Evolutionary conservation across 2,113 vertebrate species (phyloP), one percentile per base, ranked within the genome.

Genomic region (Recurvirostra avosetta): DNA sequence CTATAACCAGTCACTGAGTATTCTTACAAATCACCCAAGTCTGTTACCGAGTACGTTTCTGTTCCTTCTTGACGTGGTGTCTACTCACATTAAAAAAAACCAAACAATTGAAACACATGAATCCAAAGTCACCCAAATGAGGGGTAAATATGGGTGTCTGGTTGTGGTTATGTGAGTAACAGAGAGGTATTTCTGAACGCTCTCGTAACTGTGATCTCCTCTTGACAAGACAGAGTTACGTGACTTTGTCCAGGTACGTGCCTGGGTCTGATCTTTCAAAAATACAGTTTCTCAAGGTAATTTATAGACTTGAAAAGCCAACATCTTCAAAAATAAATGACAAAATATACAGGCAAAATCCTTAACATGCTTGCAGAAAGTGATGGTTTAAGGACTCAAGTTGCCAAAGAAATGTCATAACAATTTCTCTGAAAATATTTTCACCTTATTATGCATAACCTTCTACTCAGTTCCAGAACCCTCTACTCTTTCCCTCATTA

Each of bases 21-120:
- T 3, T 53, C 38, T 3, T 4, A 4, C 25, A 41, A 47, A 15
- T 4, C 8, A 30, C 19, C 38, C 1, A 0, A 40, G 13, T 1
- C 14, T 13, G 30, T 5, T 47, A 26, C 13, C 38, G 4, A 43
- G 15, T 0, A 4, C 0, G 2, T 3, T 11, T 36, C 81, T 67
- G 14, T 1, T 82, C 59, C 84, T 66, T 6, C 41, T 6, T 5
- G 15, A 1, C 1, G 5, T 6, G 0, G 17, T 15, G 23, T 23
- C 36, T 29, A 10, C 55, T 67, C 38, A 20, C 38, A 14, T 1
- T 38, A 38, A 38, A 38, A 40, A 40, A 50, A 47, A 67, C n/a
- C n/a, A 9, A 40, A 2, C 5, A 55, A 38, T 2, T 8, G 30
- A 49, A 82, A 43, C 9, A 10, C 36, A 27, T 3, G 0, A 23